Percentiles rank a stretch among this genome's conserved stretches.
Conservation (phyloP, 1,140 invertebrate species). For the Drosophila watanabei region DNA sequence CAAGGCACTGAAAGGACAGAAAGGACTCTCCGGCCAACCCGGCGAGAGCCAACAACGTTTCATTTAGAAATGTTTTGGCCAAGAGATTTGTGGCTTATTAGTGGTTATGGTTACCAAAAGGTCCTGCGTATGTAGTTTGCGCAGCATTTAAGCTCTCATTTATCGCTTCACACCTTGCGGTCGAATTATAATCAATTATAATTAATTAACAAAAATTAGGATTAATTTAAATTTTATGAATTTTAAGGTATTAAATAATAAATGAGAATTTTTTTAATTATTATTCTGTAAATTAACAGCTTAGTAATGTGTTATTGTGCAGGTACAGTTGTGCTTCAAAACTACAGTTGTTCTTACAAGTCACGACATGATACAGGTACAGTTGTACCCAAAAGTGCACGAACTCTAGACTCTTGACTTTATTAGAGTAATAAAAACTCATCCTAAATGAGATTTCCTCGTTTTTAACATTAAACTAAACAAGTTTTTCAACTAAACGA, state of each 20-base stretch:
- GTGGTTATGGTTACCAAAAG: not conserved
- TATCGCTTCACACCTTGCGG: not conserved
- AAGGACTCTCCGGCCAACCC: not conserved
- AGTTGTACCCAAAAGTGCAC: not conserved
- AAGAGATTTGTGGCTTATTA: conserved; percentile 15
- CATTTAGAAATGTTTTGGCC: conserved; percentile 6
- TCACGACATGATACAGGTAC: not conserved
- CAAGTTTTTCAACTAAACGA: not conserved
- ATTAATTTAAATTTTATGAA: not conserved
- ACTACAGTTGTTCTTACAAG: not conserved
- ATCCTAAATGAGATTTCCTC: not conserved
- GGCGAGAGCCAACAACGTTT: not conserved
- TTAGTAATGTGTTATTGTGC: not conserved
- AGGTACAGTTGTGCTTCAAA: not conserved
- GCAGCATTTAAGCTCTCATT: not conserved
- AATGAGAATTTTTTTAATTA: not conserved
- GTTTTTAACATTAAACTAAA: not conserved
- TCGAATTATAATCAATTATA: not conserved
- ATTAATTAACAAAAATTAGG: not conserved
- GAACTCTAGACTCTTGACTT: not conserved
- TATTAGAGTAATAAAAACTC: too few relatives aligned
- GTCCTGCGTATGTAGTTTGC: not conserved
- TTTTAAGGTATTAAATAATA: not conserved
- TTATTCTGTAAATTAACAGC: not conserved
- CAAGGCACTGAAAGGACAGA: conserved; percentile 1